A percentile compares a stretch with the other conserved stretches of the same genome.
These are phyloP conservation scores for Lampropteryx suffumata DNA, from an alignment of 2,888 invertebrate genomes.

Conservation along the genomic window DNA sequence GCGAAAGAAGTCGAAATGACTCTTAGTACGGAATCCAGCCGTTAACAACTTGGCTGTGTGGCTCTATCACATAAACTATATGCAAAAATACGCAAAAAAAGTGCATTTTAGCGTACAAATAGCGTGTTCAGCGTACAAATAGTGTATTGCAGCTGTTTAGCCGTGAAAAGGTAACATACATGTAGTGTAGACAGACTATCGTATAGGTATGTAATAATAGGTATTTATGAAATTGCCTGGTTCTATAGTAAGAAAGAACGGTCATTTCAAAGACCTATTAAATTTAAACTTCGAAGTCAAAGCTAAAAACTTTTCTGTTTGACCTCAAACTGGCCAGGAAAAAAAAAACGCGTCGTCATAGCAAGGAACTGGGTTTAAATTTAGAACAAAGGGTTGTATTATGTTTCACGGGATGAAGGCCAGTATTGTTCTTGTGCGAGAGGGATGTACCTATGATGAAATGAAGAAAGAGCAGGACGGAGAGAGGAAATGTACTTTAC, in stretches of 20 bases:
- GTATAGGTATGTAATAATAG: too few relatives aligned
- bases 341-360: constrained; percentile 7
- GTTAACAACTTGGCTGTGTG: too few relatives aligned
- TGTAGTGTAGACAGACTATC: too few relatives aligned
- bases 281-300: background rate
- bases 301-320: background rate
- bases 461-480: constrained; percentile 13
- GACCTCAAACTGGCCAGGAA: constrained; percentile 7
- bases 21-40: too few relatives aligned
- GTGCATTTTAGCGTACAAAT: too few relatives aligned
- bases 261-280: background rate
- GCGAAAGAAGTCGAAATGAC: too few relatives aligned
- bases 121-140: too few relatives aligned
- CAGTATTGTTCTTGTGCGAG: constrained; percentile 23
- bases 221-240: too few relatives aligned
- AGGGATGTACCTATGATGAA: constrained; percentile 15
- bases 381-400: constrained; percentile 29
- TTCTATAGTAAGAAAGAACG: background rate
- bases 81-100: too few relatives aligned
- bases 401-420: constrained; percentile 18
- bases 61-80: too few relatives aligned
- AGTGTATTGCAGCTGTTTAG: too few relatives aligned
- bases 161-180: too few relatives aligned
- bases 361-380: constrained; percentile 22
- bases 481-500: constrained; percentile 10